Percentiles rank a stretch among this genome's conserved stretches.
Evolutionary conservation across 1,140 invertebrate genomes (phyloP).

Genomic region (Philotrypesis tridentata): DNA sequence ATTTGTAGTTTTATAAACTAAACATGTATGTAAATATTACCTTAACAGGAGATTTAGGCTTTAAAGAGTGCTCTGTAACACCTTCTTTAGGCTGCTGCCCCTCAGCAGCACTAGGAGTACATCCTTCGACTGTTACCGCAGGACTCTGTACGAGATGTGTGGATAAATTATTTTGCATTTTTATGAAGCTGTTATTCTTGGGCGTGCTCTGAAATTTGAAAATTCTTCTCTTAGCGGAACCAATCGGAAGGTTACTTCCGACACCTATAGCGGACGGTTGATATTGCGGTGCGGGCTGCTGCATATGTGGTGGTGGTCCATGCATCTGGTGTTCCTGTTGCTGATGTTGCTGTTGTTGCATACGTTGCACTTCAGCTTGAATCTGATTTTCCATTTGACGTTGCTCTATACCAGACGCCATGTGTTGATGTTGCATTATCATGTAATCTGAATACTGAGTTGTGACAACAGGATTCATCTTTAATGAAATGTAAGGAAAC

Average conservation of each 20-base stretch:
- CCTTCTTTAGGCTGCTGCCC: neutral
- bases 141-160: constrained; percentile 52
- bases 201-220: constrained; percentile 45
- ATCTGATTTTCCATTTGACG: constrained; percentile 56
- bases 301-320: constrained; percentile 56
- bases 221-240: neutral
- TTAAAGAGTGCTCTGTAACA: constrained; percentile 1
- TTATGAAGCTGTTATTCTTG: constrained; percentile 57
- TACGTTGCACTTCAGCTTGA: constrained; percentile 53
- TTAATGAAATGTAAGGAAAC: neutral
- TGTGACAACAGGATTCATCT: constrained; percentile 52
- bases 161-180: constrained; percentile 59
- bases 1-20: neutral
- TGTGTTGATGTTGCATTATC: constrained; percentile 40
- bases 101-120: neutral
- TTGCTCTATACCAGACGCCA: constrained; percentile 34
- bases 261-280: constrained; percentile 7
- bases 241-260: neutral
- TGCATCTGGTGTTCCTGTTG: constrained; percentile 48
- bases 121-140: too few relatives aligned
- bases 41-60: constrained; percentile 47
- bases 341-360: constrained; percentile 46
- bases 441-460: constrained; percentile 43
- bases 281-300: constrained; percentile 54
- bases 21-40: neutral